Percentiles rank a stretch among this genome's conserved stretches.
These are phyloP conservation scores for Mesitornis unicolor DNA, from an alignment of 2,113 vertebrate species.

Conservation along the genomic window DNA sequence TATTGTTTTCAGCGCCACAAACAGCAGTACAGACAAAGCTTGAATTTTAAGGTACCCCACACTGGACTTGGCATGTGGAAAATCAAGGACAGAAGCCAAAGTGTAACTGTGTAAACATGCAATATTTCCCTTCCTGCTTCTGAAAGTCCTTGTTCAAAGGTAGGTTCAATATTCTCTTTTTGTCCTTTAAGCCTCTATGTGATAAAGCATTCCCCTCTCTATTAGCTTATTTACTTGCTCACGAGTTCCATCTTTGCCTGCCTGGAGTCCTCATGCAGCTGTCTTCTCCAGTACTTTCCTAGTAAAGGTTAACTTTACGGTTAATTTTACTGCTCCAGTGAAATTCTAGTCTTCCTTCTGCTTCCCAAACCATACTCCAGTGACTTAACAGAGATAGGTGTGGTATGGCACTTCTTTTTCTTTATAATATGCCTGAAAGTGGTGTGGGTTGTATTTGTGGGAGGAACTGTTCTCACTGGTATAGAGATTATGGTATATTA, in stretches of 20 bases:
- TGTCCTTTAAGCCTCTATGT: not conserved
- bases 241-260: not conserved
- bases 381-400: not conserved
- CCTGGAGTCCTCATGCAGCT: not conserved
- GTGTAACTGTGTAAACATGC: not conserved
- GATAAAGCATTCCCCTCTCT: not conserved
- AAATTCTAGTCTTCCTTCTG: not conserved
- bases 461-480: not conserved
- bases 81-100: not conserved
- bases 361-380: not conserved
- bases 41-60: not conserved
- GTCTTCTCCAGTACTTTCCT: not conserved
- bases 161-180: not conserved
- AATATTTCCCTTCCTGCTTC: not conserved
- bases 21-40: not conserved
- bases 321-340: not conserved
- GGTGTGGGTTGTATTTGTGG: not conserved
- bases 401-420: not conserved
- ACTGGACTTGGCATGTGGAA: not conserved
- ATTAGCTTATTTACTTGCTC: not conserved
- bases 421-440: not conserved
- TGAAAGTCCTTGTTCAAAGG: not conserved
- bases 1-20: not conserved
- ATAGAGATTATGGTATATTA: not conserved
- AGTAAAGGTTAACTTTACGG: not conserved